Evolutionary conservation across 2,888 invertebrate species (phyloP).

Genomic region (Leptopilina myrica): DNA sequence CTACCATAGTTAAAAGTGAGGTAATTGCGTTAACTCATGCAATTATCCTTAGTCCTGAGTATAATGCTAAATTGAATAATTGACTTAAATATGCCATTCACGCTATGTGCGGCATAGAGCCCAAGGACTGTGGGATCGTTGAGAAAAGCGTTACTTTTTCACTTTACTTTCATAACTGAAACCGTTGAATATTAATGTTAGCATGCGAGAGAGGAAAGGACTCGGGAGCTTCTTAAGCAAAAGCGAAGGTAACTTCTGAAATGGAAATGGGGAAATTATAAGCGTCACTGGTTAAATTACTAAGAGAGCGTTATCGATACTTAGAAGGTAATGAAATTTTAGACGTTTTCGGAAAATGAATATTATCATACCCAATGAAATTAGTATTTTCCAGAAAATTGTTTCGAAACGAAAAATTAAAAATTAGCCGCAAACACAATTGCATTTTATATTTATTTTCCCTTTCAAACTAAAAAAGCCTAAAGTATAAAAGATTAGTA

Average conservation of each 20-base stretch:
- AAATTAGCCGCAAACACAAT: too few species aligned
- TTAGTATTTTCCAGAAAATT: background rate
- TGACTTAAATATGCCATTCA: constrained; percentile 69
- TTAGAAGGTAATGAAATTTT: constrained; percentile 17
- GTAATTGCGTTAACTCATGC: constrained; percentile 68
- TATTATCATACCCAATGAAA: background rate
- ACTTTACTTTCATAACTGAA: constrained; percentile 76
- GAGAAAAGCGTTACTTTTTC: constrained; percentile 72
- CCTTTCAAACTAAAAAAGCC: too few species aligned
- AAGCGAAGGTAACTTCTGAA: constrained; percentile 63
- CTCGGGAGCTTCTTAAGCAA: constrained; percentile 67
- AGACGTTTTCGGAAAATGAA: background rate
- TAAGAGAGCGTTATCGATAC: constrained; percentile 26
- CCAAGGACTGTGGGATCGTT: constrained; percentile 4
- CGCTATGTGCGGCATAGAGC: constrained; percentile 48
- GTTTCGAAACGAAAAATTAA: too few species aligned
- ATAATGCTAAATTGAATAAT: constrained; percentile 72
- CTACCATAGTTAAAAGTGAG: constrained; percentile 47
- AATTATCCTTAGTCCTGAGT: constrained; percentile 62
- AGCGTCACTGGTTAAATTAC: constrained; percentile 71
- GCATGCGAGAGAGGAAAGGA: constrained; percentile 61
- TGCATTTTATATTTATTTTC: too few species aligned
- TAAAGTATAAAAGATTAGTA: too few species aligned
- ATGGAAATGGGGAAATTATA: constrained; percentile 73
- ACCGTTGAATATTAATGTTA: constrained; percentile 75